Evolutionary conservation across 2,113 vertebrate species (phyloP), one percentile per base, ranked within the genome.

Genomic region (Hypomesus transpacificus): DNA sequence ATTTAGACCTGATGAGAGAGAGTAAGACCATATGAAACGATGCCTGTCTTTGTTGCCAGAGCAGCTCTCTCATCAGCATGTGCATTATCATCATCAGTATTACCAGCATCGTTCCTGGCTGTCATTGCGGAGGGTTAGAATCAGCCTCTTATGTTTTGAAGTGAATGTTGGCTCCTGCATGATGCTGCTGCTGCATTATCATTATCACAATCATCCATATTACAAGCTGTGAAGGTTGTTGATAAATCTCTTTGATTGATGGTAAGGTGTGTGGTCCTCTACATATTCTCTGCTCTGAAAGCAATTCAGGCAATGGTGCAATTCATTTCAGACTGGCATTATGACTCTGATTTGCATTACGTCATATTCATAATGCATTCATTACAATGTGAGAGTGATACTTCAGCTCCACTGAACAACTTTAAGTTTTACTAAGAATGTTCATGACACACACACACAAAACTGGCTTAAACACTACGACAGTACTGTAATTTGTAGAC

Each of bases 291-390:
- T 34, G 68, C 76, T 82, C 68, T 77, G 79, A 72, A 72, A 68
- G 82, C 82, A 87, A 88, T 86, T 34, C 3, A 34, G 4, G 31
- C 31, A 34, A 34, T 34, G 31, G 7, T 86, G 82, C 79, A 83
- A 80, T 82, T 88, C 87, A 87, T 90, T 85, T 86, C 83, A 82
- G 75, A 63, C 75, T 70, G 53, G 74, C 81, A 79, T 85, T 82
- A 80, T 76, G 84, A 79, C 56, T 83, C 79, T 82, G 73, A 89
- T 89, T 89, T 88, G 87, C 87, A 88, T 85, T 67, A n/a, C 53
- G 78, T 80, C 80, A 80, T 84, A 84, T 90, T 89, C 87, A 88
- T 85, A 82, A 82, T 39, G 86, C 85, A 86, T 82, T 82, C 78
- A 86, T 86, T 85, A 85, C 79, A 81, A 81, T 66, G 82, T 82